Percentiles rank a stretch among this genome's conserved stretches.
phyloP scores from a whole-genome alignment of 2,888 invertebrate genomes.

The Fabriciana adippe region DNA sequence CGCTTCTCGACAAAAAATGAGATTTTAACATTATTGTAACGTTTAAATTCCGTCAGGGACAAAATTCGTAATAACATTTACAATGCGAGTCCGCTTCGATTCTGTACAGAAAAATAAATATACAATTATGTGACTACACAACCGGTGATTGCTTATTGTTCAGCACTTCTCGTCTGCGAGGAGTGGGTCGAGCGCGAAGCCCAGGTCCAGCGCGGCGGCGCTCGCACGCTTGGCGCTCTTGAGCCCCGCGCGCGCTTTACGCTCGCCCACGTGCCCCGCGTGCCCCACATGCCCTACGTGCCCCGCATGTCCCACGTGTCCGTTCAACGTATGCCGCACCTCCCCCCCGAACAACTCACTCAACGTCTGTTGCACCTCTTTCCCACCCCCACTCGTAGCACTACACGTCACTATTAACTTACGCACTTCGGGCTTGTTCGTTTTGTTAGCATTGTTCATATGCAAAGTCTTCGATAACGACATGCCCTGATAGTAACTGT shows the following conservation, averaged over 20 bases:
- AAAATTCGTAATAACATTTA: constrained; percentile 70
- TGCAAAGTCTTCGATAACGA: constrained; percentile 73
- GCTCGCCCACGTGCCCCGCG: constrained; percentile 23
- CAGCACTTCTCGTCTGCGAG: constrained; percentile 80
- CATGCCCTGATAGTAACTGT: constrained; percentile 66
- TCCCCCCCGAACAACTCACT: constrained; percentile 63
- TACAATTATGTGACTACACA: constrained; percentile 74
- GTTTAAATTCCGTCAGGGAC: constrained; percentile 62
- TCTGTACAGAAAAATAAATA: constrained; percentile 77
- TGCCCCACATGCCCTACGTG: constrained; percentile 41
- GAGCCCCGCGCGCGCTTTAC: constrained; percentile 45
- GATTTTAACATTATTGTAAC: constrained; percentile 70
- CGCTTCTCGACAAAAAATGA: constrained; percentile 66
- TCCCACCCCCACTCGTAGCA: constrained; percentile 48
- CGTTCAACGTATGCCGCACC: constrained; percentile 60
- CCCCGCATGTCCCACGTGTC: constrained; percentile 52
- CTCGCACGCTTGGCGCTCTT: constrained; percentile 58
- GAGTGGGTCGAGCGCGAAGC: constrained; percentile 73
- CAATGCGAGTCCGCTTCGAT: constrained; percentile 66
- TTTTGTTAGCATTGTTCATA: constrained; percentile 68
- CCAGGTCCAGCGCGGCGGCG: constrained; percentile 65
- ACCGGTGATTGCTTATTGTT: constrained; percentile 66
- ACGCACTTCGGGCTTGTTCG: constrained; percentile 75
- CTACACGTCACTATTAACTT: constrained; percentile 77
- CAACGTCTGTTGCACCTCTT: constrained; percentile 57